Base-by-base conservation (phyloP, 2,113 vertebrate species). In the Cephalophus harveyi region DNA sequence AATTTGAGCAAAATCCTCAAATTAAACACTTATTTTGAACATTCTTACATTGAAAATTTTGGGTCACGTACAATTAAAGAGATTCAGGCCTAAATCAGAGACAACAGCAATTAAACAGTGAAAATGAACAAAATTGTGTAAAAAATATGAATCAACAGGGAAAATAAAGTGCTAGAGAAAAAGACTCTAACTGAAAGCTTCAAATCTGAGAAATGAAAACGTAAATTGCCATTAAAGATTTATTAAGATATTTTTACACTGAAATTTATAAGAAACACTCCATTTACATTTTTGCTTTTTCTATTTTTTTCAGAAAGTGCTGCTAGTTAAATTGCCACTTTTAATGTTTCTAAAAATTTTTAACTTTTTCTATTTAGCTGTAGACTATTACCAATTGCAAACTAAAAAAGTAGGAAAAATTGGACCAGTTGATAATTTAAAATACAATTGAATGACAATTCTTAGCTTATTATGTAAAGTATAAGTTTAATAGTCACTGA, bases 281-380 rank as follows among this genome's bases (percentile, higher is more conserved):
- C n/a, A 76, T 76, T 84, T 82, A 57, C 60, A 52, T 74, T 98
- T 85, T 95, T 81, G 57, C 27, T 67, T 97, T 96, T 60, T 10
- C 60, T 62, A 40, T 8, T 55, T 74, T 74, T 96, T 96, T 92
- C 79, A 55, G 83, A 96, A 96, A 92, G 48, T 84, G 46, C 28
- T 96, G 84, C 83, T 74, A 57, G 55, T 67, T 97, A 96, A 98
- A 97, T 71, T 87, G 91, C 54, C 13, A 7, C 40, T 96, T 96
- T 85, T 97, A 88, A 97, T 71, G 64, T 25, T 93, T 98, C 81
- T 67, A 96, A 54, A 52, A 74, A 50, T 57, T 92, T 89, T 88
- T 89, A 97, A 74, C 28, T 46, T 96, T 91, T 87, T n/a, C 89
- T 85, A 74, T 89, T 97, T 94, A 91, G 94, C 60, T 96, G 59